A percentile compares a stretch with the other conserved stretches of the same genome.
Conservation (phyloP, 2,113 vertebrate species). For the Chroicocephalus ridibundus region DNA sequence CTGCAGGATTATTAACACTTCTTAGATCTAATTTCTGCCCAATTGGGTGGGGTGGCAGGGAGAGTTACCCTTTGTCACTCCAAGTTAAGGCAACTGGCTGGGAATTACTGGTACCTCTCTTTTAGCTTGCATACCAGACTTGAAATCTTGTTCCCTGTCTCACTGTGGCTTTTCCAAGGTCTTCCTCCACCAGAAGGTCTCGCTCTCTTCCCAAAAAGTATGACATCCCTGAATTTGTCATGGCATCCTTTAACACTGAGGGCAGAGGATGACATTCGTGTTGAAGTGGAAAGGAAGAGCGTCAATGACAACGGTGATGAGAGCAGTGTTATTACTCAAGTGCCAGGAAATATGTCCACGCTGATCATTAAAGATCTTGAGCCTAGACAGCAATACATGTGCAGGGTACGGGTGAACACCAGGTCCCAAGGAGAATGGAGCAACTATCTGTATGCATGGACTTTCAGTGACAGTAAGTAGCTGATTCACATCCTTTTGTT, state of each 20-base stretch:
- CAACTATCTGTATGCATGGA: constrained; percentile 81
- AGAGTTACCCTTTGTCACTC: not conserved
- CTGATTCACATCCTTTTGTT: not conserved
- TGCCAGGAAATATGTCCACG: constrained; percentile 76
- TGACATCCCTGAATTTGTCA: constrained; percentile 78
- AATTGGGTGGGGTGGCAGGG: not conserved
- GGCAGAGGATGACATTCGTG: constrained; percentile 76
- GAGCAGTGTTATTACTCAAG: constrained; percentile 54
- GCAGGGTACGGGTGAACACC: constrained; percentile 78
- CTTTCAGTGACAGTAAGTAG: constrained; percentile 84
- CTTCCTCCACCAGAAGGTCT: constrained; percentile 80
- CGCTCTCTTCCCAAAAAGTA: constrained; percentile 77
- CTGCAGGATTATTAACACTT: not conserved
- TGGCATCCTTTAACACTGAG: constrained; percentile 77
- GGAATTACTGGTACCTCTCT: not conserved
- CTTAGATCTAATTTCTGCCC: not conserved
- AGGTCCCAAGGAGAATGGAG: constrained; percentile 79
- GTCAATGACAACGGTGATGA: constrained; percentile 40
- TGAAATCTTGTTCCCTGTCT: constrained; percentile 45
- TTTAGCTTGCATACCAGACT: not conserved
- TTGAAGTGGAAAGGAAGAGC: constrained; percentile 78
- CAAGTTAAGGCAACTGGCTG: not conserved
- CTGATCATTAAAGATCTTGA: constrained; percentile 72
- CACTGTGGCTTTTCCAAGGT: constrained; percentile 72
- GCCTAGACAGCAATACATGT: constrained; percentile 81